Conservation (phyloP, 2,797 vertebrate genomes). For the Zalophus californianus region DNA sequence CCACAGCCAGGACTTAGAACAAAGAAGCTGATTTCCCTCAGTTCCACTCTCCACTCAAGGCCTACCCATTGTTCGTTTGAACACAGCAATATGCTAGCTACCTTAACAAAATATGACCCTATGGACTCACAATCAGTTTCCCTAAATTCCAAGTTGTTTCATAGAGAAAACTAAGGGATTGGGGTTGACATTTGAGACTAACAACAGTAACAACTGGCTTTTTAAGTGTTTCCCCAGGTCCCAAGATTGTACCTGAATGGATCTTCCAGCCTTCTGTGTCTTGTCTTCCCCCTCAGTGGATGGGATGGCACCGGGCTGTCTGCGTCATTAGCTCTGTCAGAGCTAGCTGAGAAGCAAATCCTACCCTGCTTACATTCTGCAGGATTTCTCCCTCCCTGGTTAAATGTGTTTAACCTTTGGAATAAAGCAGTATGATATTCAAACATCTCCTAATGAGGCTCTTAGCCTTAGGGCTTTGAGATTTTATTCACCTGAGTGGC, state of each 20-base stretch:
- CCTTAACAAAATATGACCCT: not conserved
- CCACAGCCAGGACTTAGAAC: not conserved
- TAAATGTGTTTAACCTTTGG: slow-evolving; percentile 61
- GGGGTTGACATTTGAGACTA: not conserved
- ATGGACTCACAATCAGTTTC: not conserved
- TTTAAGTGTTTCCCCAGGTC: not conserved
- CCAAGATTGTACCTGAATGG: too few species aligned
- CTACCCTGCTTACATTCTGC: not conserved
- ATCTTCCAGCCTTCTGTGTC: not conserved
- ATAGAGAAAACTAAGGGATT: not conserved
- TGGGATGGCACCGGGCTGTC: rapidly evolving
- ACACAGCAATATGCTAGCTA: not conserved
- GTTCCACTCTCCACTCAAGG: not conserved
- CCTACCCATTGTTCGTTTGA: not conserved
- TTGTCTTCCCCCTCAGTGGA: rapidly evolving
- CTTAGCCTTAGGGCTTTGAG: slow-evolving; percentile 30
- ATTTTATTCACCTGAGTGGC: slow-evolving; percentile 43
- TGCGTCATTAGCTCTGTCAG: too few species aligned
- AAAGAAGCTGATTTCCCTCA: not conserved
- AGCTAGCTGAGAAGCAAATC: not conserved
- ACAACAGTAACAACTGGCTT: not conserved
- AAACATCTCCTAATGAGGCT: slow-evolving; percentile 54
- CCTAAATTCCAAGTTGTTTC: not conserved
- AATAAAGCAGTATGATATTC: slow-evolving; percentile 52
- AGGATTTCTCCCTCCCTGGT: not conserved